Evolutionary conservation across 2,113 vertebrate genomes (phyloP).

Genomic region (Ranitomeya imitator): DNA sequence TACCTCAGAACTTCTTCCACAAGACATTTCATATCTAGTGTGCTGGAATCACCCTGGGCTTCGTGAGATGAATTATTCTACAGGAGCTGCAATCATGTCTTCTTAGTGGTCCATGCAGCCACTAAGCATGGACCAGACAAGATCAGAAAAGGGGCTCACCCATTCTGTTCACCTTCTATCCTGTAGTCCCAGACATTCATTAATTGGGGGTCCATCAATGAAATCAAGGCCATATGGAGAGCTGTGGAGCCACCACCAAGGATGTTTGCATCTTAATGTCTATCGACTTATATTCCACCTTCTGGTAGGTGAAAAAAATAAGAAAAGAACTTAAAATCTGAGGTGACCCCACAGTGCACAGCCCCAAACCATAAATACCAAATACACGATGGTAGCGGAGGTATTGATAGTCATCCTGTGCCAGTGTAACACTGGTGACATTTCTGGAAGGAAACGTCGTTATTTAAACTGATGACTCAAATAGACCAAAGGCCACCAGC

Average conservation of each 20-base stretch:
- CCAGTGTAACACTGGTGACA: background rate
- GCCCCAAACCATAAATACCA: background rate
- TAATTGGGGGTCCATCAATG: background rate
- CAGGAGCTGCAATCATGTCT: too few species aligned
- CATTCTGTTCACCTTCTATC: too few species aligned
- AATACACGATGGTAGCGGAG: background rate
- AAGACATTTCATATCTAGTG: too few species aligned
- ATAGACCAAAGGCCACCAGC: conserved; percentile 22
- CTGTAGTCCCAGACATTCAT: background rate
- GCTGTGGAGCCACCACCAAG: background rate
- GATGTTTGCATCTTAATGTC: too few species aligned
- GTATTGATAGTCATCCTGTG: rapidly evolving
- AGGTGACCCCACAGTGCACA: background rate
- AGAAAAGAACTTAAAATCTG: background rate
- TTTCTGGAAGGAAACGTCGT: conserved; percentile 3
- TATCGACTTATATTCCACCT: too few species aligned
- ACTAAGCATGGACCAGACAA: too few species aligned
- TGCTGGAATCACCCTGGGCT: too few species aligned
- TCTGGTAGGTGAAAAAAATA: background rate
- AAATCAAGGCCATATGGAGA: background rate
- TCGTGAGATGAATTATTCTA: too few species aligned
- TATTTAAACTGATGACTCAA: conserved; percentile 19
- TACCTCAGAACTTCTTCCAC: too few species aligned
- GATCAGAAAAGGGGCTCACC: too few species aligned
- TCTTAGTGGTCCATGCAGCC: too few species aligned